A percentile compares a stretch with the other conserved stretches of the same genome.
Conservation (phyloP, 2,888 invertebrate species). For the Eupithecia abbreviata region DNA sequence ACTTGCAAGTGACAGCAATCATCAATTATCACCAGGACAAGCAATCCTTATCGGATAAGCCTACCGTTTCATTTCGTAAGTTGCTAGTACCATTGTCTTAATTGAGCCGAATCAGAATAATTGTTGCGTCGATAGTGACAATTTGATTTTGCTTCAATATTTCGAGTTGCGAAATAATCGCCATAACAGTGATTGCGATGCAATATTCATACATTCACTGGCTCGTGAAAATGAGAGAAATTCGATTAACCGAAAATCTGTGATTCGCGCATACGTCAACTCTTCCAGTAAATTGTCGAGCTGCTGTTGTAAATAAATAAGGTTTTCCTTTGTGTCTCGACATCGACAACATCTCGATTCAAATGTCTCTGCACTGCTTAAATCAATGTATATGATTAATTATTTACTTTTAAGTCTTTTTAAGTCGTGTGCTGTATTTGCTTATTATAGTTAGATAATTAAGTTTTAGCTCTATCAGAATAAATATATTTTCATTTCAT, state of each 20-base stretch:
- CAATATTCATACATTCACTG: constrained; percentile 4
- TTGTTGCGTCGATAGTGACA: constrained; percentile 3
- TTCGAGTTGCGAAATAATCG: constrained; percentile 11
- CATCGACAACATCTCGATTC: not conserved
- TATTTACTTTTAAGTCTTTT: no score
- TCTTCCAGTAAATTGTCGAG: not conserved
- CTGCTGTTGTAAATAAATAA: constrained; percentile 2
- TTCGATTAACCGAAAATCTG: not conserved
- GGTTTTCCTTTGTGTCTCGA: not conserved
- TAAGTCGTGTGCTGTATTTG: no score
- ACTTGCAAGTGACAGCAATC: no score
- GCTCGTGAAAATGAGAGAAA: constrained; percentile 8
- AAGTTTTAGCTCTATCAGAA: no score
- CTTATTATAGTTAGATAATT: no score
- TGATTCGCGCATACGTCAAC: not conserved
- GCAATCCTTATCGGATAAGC: not conserved
- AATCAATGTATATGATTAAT: no score
- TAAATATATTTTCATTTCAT: no score
- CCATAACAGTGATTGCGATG: constrained; percentile 5
- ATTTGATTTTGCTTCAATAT: constrained; percentile 7
- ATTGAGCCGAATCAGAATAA: not conserved
- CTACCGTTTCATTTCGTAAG: not conserved
- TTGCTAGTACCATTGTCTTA: not conserved
- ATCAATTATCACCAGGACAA: not conserved
- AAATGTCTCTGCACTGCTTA: not conserved